Base-by-base conservation (phyloP, 2,888 invertebrate species). In the Stegophylla sp. region DNA sequence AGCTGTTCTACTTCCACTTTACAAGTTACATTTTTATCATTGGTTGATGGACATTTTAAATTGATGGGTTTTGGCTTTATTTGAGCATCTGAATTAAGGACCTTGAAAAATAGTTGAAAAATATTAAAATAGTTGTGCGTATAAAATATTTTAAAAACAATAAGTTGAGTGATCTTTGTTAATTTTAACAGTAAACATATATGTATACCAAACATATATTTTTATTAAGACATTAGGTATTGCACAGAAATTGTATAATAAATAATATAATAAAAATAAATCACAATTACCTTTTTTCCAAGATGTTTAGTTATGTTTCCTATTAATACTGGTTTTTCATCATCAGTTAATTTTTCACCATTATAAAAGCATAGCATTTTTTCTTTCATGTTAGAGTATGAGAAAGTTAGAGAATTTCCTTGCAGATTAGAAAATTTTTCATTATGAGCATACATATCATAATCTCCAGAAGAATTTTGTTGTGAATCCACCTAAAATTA, bases 1-100 rank as follows among this genome's bases (percentile, higher is more conserved):
- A 69, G 59, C 28, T 79, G 77, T 51, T 79, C 79, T 12, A 71
- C 4, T 63, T 79, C 79, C 13, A 79, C 71, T 51, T 69, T 71
- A 51, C 79, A 71, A 13, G 48, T 41, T 23, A 41, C 34, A 63
- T 71, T 61, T 71, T 23, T 71, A 13, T 79, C 79, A 3, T 48
- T 34, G 1, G 51, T 34, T 41, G 63, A 23, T 43, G 59, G 34
- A 13, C 69, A 79, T 63, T 79, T 71, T 3, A 66, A 17, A 63
- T 79, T 79, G n/a, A 79, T 20, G 23, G 79, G 48, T 48, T 79
- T 79, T 26, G 79, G 41, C 23, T 71, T 79, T 17, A 41, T n/a
- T 48, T 77, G 71, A 61, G 51, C 41, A 61, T 71, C 71, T 59
- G 61, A 53, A 56, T 66, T 74, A 66, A 53, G 75, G 13, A 76